Conservation (phyloP, 2,888 invertebrate species). For the Prosapia bicincta region DNA sequence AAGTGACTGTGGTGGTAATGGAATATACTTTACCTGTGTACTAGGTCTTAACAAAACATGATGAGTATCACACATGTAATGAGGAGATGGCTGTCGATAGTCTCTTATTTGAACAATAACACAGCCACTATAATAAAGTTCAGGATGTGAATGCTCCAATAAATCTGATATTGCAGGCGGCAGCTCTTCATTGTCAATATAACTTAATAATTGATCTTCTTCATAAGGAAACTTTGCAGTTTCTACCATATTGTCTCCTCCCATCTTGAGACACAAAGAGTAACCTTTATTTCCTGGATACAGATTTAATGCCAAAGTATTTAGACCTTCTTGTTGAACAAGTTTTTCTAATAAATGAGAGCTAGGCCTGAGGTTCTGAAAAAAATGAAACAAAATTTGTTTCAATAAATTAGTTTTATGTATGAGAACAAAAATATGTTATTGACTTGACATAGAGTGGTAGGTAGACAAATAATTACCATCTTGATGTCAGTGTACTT, state of each 20-base stretch:
- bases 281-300: constrained; percentile 92
- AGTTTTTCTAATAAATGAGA: constrained; percentile 80
- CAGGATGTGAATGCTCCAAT: constrained; percentile 76
- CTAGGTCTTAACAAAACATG: constrained; percentile 86
- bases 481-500: too few species aligned
- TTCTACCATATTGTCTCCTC: constrained; percentile 51
- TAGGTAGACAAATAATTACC: too few species aligned
- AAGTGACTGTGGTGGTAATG: too few species aligned
- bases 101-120: constrained; percentile 89
- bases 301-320: constrained; percentile 85
- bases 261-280: constrained; percentile 52
- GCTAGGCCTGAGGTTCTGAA: constrained; percentile 57
- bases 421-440: too few species aligned
- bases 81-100: constrained; percentile 76
- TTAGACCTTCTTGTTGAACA: constrained; percentile 78
- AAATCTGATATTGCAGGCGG: constrained; percentile 83
- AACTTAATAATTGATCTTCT: constrained; percentile 62
- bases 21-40: constrained; percentile 67
- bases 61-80: constrained; percentile 73
- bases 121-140: constrained; percentile 88
- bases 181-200: constrained; percentile 86
- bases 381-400: too few species aligned
- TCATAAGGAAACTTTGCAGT: constrained; percentile 84
- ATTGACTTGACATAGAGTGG: too few species aligned
- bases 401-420: too few species aligned